These are phyloP conservation scores for Amniataba percoides DNA, from an alignment of 2,797 vertebrate species.

Conservation along the genomic window DNA sequence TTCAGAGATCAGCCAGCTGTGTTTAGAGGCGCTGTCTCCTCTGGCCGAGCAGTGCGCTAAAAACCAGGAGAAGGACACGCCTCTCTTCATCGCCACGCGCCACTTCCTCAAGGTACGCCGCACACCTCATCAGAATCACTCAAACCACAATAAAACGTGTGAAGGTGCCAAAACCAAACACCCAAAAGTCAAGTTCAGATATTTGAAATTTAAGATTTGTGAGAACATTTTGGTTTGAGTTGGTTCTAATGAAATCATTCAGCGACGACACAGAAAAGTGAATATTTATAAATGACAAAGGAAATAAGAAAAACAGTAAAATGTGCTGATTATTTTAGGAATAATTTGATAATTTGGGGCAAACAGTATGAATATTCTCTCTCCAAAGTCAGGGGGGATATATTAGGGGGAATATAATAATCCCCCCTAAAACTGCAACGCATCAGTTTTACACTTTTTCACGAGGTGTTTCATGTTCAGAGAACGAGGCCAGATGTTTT, in stretches of 20 bases:
- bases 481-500: not conserved
- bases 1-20: constrained; percentile 97
- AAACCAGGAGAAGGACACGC: constrained; percentile 95
- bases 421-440: not conserved
- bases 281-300: not conserved
- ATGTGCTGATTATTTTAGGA: not conserved
- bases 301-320: too few relatives aligned
- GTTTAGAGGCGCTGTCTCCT: constrained; percentile 95
- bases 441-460: too few relatives aligned
- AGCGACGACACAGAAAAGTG: not conserved
- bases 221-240: not conserved
- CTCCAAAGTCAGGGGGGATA: not conserved
- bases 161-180: not conserved
- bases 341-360: not conserved
- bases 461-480: too few relatives aligned
- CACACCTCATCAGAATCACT: not conserved
- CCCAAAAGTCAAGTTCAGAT: not conserved
- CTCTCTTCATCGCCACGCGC: constrained; percentile 94
- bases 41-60: constrained; percentile 98
- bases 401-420: too few relatives aligned
- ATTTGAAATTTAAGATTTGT: not conserved
- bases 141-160: not conserved
- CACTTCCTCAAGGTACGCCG: constrained; percentile 96
- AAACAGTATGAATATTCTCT: not conserved
- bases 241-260: not conserved